Base-by-base conservation (phyloP, 2,113 vertebrate species). In the Vanacampus margaritifer region DNA sequence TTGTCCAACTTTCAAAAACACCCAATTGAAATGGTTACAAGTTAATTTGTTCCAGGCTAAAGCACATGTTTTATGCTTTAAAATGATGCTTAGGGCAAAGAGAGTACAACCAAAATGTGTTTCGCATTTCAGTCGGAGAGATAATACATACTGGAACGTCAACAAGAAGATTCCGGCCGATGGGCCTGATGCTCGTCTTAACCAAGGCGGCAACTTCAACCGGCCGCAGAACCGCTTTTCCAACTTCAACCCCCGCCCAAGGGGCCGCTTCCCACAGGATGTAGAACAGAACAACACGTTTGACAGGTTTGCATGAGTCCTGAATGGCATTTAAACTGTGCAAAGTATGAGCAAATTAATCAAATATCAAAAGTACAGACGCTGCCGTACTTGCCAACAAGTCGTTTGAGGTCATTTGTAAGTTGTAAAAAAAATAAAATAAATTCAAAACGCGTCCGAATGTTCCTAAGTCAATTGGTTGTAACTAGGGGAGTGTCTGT, bases 121-220 rank as follows among this genome's bases (percentile, higher is more conserved):
- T 71, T 23, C 16, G 43, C 63, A 13, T 81, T 78, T 73, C 62
- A 89, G 66, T 56, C 96, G 96, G 75, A 92, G 96, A 76, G 96
- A 98, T 1, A 94, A 96, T 54, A 83, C 94, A 2, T 99, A 95
- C 77, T 99, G 97, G 97, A 97, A 90, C 3, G 93, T 94, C 50
- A 94, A 81, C 80, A 99, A 99, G 87, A 98, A 98, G 88, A 93
- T 98, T 73, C 86, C 92, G 76, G 78, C 95, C 0, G 95, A 95
- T 65, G 45, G 17, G 53, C 87, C 94, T 26, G 95, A 96, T 35
- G 90, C 91, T n/a, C 93, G 95, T 17, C 92, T 97, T 1, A 84
- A 93, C 80, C 96, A 97, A 19, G 90, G 94, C 13, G 93, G 95
- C 1, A 95, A 95, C 71, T 98, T 94, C 81, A 94, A 85, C 82